Percentiles rank a stretch among this genome's conserved stretches.
These are phyloP conservation scores for Zaprionus davidi DNA, from an alignment of 1,140 invertebrate species.

Conservation along the genomic window DNA sequence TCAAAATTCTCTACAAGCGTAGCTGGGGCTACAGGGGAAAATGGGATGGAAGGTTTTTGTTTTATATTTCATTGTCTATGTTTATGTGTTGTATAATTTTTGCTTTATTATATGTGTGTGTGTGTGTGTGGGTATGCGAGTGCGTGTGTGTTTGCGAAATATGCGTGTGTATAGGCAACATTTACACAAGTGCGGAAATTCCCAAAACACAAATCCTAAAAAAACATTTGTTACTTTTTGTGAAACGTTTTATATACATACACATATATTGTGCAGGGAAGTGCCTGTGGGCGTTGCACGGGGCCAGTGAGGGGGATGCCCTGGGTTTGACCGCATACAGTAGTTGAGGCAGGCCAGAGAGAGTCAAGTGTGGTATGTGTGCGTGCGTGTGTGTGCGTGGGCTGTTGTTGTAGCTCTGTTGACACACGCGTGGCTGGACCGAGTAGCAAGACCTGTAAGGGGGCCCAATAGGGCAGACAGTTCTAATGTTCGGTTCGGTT, in stretches of 20 bases:
- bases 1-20: not conserved
- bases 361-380: conserved; percentile 38
- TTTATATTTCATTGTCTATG: conserved; percentile 45
- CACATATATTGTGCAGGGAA: conserved; percentile 29
- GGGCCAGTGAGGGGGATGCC: conserved; percentile 4
- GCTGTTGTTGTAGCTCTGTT: conserved; percentile 29
- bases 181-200: conserved; percentile 82
- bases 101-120: conserved; percentile 31
- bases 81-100: conserved; percentile 54
- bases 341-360: conserved; percentile 49
- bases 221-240: conserved; percentile 83
- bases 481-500: not conserved
- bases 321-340: conserved; percentile 40
- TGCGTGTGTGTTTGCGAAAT: conserved; percentile 44
- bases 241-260: conserved; percentile 48
- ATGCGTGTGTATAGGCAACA: conserved; percentile 59
- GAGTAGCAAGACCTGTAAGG: not conserved
- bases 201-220: conserved; percentile 83
- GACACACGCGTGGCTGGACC: conserved; percentile 58
- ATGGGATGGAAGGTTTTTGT: conserved; percentile 39
- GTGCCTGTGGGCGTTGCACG: conserved; percentile 11
- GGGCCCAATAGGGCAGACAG: not conserved
- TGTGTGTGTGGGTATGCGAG: conserved; percentile 16
- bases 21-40: conserved; percentile 34
- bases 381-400: conserved; percentile 43